A percentile compares a stretch with the other conserved stretches of the same genome.
Evolutionary conservation across 2,113 vertebrate genomes (phyloP).

Genomic region (Chamaea fasciata): DNA sequence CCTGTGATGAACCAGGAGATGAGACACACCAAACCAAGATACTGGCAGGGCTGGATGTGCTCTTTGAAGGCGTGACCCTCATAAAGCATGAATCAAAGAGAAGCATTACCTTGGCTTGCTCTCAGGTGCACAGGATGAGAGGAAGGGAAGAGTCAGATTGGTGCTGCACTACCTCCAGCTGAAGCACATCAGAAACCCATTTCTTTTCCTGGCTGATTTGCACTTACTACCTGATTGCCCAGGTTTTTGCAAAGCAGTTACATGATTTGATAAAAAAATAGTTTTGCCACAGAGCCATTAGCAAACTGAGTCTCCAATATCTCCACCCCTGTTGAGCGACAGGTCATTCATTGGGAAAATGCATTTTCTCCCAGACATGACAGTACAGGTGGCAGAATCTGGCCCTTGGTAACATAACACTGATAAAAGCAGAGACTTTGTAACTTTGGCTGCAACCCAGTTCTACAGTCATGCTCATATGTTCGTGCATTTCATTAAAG

Average conservation of each 20-base stretch:
- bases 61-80: not conserved
- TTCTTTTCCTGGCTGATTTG: not conserved
- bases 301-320: not conserved
- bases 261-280: not conserved
- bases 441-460: not conserved
- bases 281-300: not conserved
- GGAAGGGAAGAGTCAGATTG: not conserved
- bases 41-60: not conserved
- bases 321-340: not conserved
- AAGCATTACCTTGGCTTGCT: not conserved
- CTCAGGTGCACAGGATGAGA: not conserved
- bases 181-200: not conserved
- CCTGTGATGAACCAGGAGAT: not conserved
- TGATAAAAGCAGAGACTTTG: constrained; percentile 5
- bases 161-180: not conserved
- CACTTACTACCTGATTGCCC: not conserved
- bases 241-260: not conserved
- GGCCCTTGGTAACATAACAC: not conserved
- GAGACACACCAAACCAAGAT: not conserved
- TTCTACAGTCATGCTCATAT: not conserved
- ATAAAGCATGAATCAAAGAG: not conserved
- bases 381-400: not conserved
- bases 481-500: not conserved
- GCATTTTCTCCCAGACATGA: not conserved
- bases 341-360: not conserved